Base-by-base conservation (phyloP, 1,140 invertebrate species). In the Nixonia krombeini region DNA sequence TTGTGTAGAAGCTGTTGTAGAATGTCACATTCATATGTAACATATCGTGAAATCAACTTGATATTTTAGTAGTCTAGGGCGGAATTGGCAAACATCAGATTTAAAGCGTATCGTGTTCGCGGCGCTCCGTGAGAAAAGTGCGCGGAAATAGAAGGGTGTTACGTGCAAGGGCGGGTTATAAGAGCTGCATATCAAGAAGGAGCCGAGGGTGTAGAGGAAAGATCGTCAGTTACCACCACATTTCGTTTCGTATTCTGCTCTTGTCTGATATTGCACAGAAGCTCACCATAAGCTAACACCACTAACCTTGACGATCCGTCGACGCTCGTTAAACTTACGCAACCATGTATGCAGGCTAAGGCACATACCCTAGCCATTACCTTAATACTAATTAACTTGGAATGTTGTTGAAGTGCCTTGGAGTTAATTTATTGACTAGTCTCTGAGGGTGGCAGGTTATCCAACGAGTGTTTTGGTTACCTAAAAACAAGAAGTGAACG, bases 181-280 rank as follows among this genome's bases (percentile, higher is more conserved):
- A 56, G 64, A 41, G 46, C 37, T 56, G 57, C 50, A 61, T 68
- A 68, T 61, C 57, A 68, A 62, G 26, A 23, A 57, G 58, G 28
- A 10, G 44, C 52, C 47, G 29, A 40, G 13, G 25, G 49, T 25
- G 16, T 16, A 18, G 7, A n/a, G 31, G 29, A 58, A 46, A 55
- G 45, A 59, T 31, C n/a, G 16, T 49, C n/a, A 44, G 46, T 64
- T 51, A 59, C 37, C 63, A 26, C 40, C 26, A 38, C 51, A 28
- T 68, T 68, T 53, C 65, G 52, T 62, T 69, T 63, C 37, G 58
- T 69, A 69, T 69, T 69, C 66, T 23, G 42, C 37, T 42, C 57
- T 63, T 49, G 58, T 53, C 41, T 50, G 44, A 58, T 69, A 69
- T 53, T 68, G 64, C 51, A 52, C 49, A 61, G 51, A 68, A 44